Conservation (phyloP, 2,113 vertebrate genomes). For the Sylvia atricapilla region DNA sequence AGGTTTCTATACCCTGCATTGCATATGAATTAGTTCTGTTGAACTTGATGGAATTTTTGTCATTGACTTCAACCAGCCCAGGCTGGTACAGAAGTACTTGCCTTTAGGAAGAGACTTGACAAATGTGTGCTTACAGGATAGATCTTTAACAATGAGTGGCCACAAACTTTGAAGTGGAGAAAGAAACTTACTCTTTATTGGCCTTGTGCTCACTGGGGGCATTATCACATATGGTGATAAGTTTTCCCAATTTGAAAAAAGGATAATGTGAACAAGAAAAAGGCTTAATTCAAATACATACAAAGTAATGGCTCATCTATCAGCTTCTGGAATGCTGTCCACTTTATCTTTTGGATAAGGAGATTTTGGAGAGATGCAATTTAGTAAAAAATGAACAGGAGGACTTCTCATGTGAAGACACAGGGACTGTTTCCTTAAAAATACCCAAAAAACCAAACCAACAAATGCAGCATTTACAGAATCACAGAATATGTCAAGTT, state of each 20-base stretch:
- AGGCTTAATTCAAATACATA: neutral
- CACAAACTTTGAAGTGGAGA: neutral
- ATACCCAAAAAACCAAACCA: neutral
- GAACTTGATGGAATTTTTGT: neutral
- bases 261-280: neutral
- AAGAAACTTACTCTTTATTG: neutral
- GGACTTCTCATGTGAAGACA: neutral
- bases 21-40: neutral
- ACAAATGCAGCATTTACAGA: neutral
- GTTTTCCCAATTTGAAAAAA: neutral
- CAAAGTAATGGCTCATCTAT: neutral
- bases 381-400: neutral
- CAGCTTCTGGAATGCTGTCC: neutral
- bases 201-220: neutral
- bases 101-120: neutral
- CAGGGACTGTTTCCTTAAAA: neutral
- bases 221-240: neutral
- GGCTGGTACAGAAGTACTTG: neutral
- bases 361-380: neutral
- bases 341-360: neutral
- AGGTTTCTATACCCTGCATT: neutral
- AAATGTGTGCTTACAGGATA: neutral
- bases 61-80: neutral
- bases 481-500: neutral
- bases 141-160: neutral